Conservation (phyloP, 2,888 invertebrate species). For the Caenorhabditis plicata region DNA sequence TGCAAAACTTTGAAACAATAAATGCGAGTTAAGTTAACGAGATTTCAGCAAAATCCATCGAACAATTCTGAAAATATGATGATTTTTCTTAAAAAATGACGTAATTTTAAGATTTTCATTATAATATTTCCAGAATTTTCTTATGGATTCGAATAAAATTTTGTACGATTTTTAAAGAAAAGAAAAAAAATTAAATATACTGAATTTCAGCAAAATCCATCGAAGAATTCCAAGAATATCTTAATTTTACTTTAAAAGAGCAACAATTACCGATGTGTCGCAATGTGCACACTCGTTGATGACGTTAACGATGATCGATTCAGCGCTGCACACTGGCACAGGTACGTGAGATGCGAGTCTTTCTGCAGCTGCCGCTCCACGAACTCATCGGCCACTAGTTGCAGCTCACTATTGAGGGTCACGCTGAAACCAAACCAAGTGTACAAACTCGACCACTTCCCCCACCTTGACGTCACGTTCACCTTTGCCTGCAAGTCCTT, state of each 20-base stretch:
- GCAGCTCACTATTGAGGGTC: constrained; percentile 63
- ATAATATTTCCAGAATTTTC: too few species aligned
- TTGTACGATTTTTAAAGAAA: too few species aligned
- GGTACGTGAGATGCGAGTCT: constrained; percentile 58
- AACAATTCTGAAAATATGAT: too few species aligned
- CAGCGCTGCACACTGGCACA: constrained; percentile 61
- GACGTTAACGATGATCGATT: constrained; percentile 57
- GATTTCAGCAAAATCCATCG: too few species aligned
- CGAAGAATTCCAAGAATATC: too few species aligned
- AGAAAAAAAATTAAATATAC: too few species aligned
- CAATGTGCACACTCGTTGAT: constrained; percentile 49
- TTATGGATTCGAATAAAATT: too few species aligned
- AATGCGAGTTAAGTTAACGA: too few species aligned
- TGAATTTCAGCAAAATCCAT: too few species aligned
- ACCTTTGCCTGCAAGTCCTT: constrained; percentile 55
- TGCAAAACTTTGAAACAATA: too few species aligned
- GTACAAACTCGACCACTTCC: background rate
- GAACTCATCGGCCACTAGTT: constrained; percentile 62
- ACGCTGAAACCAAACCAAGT: constrained; percentile 38
- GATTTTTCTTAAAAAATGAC: too few species aligned
- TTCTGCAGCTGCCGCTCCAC: constrained; percentile 41
- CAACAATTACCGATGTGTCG: constrained; percentile 55
- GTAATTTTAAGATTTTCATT: too few species aligned
- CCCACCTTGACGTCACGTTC: constrained; percentile 60
- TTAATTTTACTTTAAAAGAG: background rate